Evolutionary conservation across 2,888 invertebrate species (phyloP).

Genomic region (Drosophila setosimentum): DNA sequence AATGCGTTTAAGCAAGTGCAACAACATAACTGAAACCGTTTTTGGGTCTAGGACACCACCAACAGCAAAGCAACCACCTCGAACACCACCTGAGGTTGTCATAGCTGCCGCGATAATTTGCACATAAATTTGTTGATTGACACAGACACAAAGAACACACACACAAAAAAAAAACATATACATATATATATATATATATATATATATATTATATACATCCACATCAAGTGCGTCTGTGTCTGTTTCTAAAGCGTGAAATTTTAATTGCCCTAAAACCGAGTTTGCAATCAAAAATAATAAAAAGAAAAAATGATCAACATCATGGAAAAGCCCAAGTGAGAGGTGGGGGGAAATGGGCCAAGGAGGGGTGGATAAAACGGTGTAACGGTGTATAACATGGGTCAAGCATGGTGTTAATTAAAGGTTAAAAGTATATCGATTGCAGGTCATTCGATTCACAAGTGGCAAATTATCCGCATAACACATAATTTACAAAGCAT

Average conservation of each 20-base stretch:
- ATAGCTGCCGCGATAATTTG: conserved; percentile 68
- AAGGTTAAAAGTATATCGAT: conserved; percentile 45
- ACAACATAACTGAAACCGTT: conserved; percentile 17
- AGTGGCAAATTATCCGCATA: not conserved
- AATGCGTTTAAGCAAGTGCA: conserved; percentile 75
- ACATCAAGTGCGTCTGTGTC: conserved; percentile 1
- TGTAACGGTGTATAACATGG: conserved; percentile 41
- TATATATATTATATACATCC: not conserved
- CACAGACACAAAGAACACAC: conserved; percentile 41
- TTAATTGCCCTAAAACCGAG: conserved; percentile 69
- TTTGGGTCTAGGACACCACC: conserved; percentile 13
- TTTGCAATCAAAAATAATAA: conserved; percentile 41
- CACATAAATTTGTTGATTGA: conserved; percentile 66
- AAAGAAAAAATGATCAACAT: conserved; percentile 11
- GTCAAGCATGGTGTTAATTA: conserved; percentile 49
- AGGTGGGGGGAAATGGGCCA: not conserved
- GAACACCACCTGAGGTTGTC: conserved; percentile 71
- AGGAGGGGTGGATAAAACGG: conserved; percentile 28
- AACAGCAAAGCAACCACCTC: conserved; percentile 46
- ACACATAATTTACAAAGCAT: not conserved
- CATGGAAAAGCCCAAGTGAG: conserved; percentile 32
- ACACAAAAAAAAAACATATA: conserved; percentile 5
- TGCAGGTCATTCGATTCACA: conserved; percentile 12
- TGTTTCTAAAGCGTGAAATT: conserved; percentile 72
- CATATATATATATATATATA: conserved; percentile 3